Evolutionary conservation across 2,113 vertebrate species (phyloP), one percentile per base, ranked within the genome.

Genomic region (Mola mola): DNA sequence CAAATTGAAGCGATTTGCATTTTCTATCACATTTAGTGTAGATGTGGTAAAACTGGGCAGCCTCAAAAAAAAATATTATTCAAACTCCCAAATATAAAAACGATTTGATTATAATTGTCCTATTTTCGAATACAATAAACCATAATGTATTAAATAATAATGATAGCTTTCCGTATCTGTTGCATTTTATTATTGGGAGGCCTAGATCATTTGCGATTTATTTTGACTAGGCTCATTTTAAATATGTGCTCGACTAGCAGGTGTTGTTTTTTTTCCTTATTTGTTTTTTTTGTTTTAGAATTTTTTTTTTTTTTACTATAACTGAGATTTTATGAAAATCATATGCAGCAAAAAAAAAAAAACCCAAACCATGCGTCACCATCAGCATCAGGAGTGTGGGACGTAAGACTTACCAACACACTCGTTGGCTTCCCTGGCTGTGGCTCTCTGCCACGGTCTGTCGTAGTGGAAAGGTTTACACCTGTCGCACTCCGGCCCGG

Each of bases 391-490:
- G 8, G 16, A 4, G 5, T 25, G 31, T 1, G 16, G 8, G 38
- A 9, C 25, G 25, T n/a, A n/a, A n/a, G 47, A 96, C 97, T 97
- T 82, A 99, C 97, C 97, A 59, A 99, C 95, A 56, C 97, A 99
- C 88, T 99, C 96, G 93, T 99, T 98, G 89, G 97, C 96, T 70
- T 99, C 97, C 40, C 96, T 87, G 56, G 95, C 95, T 2, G 96
- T 98, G 66, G 97, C 96, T 66, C 97, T 90, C 88, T 97, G 97
- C 97, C 97, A 99, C 66, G 97, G 97, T 68, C 97, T 89, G 87
- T 99, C 97, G 76, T 98, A 98, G 93, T 99, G 97, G 88, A 99
- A 98, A 4, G 96, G 96, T 26, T 98, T 98, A 91, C 97, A 99
- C 89, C 96, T 93, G 93, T 99, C 97, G 84, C 96, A 98, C 88